These are phyloP conservation scores for Stomatorhinus ivindoensis DNA, from an alignment of 2,113 vertebrate species.

Conservation along the genomic window DNA sequence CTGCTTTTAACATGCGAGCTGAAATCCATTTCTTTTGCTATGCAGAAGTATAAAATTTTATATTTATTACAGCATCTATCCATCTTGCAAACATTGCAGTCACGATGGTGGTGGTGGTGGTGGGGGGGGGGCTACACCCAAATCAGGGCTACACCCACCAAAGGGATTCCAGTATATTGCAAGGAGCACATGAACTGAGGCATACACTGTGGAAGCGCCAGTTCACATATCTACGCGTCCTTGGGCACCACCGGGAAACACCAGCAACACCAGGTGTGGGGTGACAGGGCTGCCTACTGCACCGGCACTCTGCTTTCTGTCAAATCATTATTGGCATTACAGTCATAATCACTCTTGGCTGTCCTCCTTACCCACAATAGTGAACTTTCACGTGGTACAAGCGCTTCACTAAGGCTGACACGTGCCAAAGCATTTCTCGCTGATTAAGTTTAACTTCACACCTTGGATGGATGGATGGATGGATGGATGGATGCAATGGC, in stretches of 20 bases:
- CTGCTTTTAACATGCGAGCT: background rate
- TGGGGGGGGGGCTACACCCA: too few species aligned
- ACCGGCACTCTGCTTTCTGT: background rate
- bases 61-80: background rate
- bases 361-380: background rate
- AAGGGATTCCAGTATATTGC: background rate
- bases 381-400: background rate
- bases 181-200: background rate
- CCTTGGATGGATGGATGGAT: background rate
- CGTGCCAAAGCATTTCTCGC: background rate
- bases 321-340: background rate
- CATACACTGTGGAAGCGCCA: background rate
- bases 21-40: background rate
- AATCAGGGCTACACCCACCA: background rate
- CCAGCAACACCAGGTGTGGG: background rate
- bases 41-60: background rate
- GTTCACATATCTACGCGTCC: background rate
- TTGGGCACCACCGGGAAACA: background rate
- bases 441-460: background rate
- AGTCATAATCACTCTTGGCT: background rate
- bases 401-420: background rate
- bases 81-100: background rate
- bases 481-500: background rate
- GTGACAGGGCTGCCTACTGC: background rate
- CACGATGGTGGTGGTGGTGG: background rate